Evolutionary conservation across 2,888 invertebrate species (phyloP), one percentile per base, ranked within the genome.

Genomic region (Gisinianus flammeolus): DNA sequence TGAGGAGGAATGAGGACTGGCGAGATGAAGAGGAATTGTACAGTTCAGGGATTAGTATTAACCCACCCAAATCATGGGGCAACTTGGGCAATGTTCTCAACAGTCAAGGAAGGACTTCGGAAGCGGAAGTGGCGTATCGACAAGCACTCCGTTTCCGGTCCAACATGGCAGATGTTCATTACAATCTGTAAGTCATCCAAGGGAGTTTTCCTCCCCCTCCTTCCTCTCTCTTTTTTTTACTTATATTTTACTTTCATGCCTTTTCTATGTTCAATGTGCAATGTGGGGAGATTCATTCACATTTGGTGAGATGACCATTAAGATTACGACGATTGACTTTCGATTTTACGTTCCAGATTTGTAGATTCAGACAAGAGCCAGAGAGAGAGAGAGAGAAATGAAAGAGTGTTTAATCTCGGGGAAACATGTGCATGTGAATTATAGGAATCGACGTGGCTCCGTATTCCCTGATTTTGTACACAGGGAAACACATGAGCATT

Each of bases 141-240:
- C 92, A 92, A 88, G 98, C 98, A 79, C 91, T 98, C 83, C 91
- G 92, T 85, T 92, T 93, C 90, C 91, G 97, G 87, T 93, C 94
- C 85, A 98, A 97, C 89, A 98, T 98, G 97, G 98, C 98, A 79
- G 98, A 98, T 88, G 97, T 97, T 80, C 97, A 98, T 90, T 98
- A 98, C 88, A 98, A 98, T 89, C 90, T 97, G 97, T 97, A 89
- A 95, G 97, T 95, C 87, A 81, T 28, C 71, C 22, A 76, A 76
- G 70, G n/a, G 58, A 16, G 16, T 16, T 44, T 10, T 44, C 44
- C 44, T 44, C 44, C 44, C 16, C 44, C 44, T 44, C 44, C 44
- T 44, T 16, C 44, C 56, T 22, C 4, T 56, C 56, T 22, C n/a
- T 56, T 56, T 56, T 22, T n/a, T 10, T 44, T 44, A 44, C 44